Conservation (phyloP, 2,888 invertebrate species). For the Ceriagrion tenellum region DNA sequence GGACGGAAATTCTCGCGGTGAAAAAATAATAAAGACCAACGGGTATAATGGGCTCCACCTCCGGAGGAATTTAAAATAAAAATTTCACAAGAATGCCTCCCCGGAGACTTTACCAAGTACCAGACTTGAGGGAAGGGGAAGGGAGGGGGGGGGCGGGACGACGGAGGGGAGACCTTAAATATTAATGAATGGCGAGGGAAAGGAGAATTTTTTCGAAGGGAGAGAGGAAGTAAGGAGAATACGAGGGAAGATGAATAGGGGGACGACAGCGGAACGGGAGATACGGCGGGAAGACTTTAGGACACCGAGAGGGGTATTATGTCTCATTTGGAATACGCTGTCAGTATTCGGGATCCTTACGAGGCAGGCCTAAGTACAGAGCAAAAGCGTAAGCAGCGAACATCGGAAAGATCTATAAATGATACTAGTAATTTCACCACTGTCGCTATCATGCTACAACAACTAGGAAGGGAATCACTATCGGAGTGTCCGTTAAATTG, state of each 20-base stretch:
- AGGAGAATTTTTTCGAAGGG: not conserved
- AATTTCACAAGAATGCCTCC: slow-evolving; percentile 31
- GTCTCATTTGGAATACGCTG: no score
- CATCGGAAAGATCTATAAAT: no score
- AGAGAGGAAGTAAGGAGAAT: not conserved
- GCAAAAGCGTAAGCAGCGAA: no score
- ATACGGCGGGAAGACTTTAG: not conserved
- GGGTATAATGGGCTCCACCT: slow-evolving; percentile 25
- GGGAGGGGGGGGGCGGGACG: not conserved
- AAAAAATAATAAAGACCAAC: not conserved
- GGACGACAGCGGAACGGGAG: not conserved
- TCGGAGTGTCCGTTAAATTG: no score
- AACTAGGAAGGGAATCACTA: no score
- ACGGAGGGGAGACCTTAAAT: not conserved
- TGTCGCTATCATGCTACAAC: no score
- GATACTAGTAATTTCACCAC: no score
- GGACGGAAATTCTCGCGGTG: slow-evolving; percentile 22
- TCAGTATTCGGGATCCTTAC: no score
- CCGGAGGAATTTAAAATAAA: not conserved
- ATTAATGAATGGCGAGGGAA: not conserved
- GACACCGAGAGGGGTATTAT: not conserved
- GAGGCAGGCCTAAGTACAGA: no score
- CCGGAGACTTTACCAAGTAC: not conserved
- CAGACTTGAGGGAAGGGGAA: not conserved
- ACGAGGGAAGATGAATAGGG: not conserved